A percentile compares a stretch with the other conserved stretches of the same genome.
Conservation (phyloP, 1,140 invertebrate genomes). For the Latrodectus geometricus region DNA sequence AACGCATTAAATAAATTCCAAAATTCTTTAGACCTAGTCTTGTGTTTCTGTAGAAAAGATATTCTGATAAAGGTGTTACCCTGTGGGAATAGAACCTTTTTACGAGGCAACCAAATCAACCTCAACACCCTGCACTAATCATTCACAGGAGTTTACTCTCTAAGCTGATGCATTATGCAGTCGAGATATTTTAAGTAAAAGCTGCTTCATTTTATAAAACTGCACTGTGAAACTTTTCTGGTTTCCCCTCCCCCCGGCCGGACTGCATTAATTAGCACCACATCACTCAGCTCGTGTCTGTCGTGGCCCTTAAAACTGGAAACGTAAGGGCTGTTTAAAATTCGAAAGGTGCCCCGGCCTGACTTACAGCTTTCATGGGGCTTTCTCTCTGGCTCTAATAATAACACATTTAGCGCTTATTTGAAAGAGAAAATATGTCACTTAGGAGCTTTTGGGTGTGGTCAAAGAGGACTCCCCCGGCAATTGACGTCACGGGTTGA, state of each 20-base stretch:
- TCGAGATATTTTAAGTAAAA: slow-evolving; percentile 28
- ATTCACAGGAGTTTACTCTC: background rate
- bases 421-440: slow-evolving; percentile 44
- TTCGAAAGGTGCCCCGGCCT: slow-evolving; percentile 1
- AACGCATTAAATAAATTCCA: background rate
- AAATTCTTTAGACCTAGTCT: background rate
- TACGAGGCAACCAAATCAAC: background rate
- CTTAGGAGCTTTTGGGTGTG: slow-evolving; percentile 36
- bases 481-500: slow-evolving; percentile 30
- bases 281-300: slow-evolving; percentile 16
- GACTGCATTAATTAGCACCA: slow-evolving; percentile 28
- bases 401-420: slow-evolving; percentile 43
- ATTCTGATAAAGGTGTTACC: background rate
- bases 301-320: slow-evolving; percentile 9
- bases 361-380: background rate
- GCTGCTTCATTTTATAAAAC: slow-evolving; percentile 1
- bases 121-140: background rate
- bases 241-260: background rate
- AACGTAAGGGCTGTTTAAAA: slow-evolving; percentile 23
- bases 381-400: slow-evolving; percentile 26
- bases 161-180: background rate
- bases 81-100: background rate
- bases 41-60: background rate
- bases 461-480: slow-evolving; percentile 52
- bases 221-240: background rate